Evolutionary conservation across 2,888 invertebrate species (phyloP).

Genomic region (Temnothorax rugatulus): DNA sequence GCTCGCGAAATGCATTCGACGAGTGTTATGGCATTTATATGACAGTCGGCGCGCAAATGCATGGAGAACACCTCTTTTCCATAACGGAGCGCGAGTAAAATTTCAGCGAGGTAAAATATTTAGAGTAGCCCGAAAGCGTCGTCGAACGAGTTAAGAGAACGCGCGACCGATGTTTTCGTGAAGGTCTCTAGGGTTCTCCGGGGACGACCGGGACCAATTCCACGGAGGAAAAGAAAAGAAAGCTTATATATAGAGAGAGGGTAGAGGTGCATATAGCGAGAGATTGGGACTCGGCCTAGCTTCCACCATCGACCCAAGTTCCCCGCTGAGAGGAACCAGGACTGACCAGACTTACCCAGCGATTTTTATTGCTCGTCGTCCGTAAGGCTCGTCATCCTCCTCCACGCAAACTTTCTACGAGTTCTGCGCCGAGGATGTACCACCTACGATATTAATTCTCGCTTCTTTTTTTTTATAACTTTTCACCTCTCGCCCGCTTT

Average conservation of each 20-base stretch:
- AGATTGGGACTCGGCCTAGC: constrained; percentile 57
- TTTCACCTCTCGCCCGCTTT: constrained; percentile 35
- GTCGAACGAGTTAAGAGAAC: neutral
- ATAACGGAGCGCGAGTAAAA: constrained; percentile 8
- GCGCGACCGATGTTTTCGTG: constrained; percentile 61
- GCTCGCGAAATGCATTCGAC: neutral
- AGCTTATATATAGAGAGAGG: constrained; percentile 6
- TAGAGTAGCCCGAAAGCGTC: neutral
- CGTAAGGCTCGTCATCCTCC: constrained; percentile 49
- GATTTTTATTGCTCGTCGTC: constrained; percentile 71
- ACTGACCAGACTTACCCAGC: constrained; percentile 63
- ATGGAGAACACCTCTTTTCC: neutral
- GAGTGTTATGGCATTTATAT: neutral
- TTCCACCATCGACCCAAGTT: constrained; percentile 49
- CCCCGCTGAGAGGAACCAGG: constrained; percentile 66
- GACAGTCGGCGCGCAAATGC: neutral
- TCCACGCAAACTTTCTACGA: constrained; percentile 50
- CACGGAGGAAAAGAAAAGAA: constrained; percentile 41
- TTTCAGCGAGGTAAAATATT: constrained; percentile 28
- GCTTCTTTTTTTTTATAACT: constrained; percentile 4
- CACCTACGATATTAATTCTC: constrained; percentile 52
- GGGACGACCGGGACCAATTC: constrained; percentile 6
- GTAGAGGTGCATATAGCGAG: constrained; percentile 31
- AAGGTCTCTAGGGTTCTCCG: constrained; percentile 47
- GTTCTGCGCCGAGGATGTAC: constrained; percentile 21